These are phyloP conservation scores for Trinorchestia longiramus DNA, from an alignment of 1,140 invertebrate genomes.

Conservation along the genomic window DNA sequence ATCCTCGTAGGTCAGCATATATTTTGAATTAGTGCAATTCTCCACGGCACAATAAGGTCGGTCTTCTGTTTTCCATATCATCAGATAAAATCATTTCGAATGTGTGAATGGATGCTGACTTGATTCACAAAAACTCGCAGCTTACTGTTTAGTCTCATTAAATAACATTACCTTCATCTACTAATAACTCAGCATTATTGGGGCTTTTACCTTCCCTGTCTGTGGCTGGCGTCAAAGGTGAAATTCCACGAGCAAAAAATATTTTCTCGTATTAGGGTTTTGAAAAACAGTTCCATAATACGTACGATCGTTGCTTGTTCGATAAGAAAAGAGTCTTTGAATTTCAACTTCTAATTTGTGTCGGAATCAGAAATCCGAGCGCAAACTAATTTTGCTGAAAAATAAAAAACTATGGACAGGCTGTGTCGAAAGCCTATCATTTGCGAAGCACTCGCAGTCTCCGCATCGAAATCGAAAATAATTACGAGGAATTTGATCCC, in stretches of 20 bases:
- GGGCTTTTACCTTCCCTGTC: not conserved
- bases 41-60: no score
- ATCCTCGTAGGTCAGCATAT: no score
- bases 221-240: not conserved
- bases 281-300: not conserved
- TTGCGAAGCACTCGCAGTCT: not conserved
- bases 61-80: not conserved
- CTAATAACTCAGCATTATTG: not conserved
- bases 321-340: not conserved
- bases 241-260: not conserved
- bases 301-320: not conserved
- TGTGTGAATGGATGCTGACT: not conserved
- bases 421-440: conserved; percentile 28
- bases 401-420: not conserved
- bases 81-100: not conserved
- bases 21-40: no score
- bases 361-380: not conserved
- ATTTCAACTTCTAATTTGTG: not conserved
- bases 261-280: not conserved
- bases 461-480: conserved; percentile 17
- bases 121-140: not conserved
- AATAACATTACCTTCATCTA: not conserved
- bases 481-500: not conserved
- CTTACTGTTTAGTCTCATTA: not conserved
- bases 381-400: not conserved